phyloP scores from a whole-genome alignment of 2,113 vertebrate species.

The Hippocampus mohnikei region DNA sequence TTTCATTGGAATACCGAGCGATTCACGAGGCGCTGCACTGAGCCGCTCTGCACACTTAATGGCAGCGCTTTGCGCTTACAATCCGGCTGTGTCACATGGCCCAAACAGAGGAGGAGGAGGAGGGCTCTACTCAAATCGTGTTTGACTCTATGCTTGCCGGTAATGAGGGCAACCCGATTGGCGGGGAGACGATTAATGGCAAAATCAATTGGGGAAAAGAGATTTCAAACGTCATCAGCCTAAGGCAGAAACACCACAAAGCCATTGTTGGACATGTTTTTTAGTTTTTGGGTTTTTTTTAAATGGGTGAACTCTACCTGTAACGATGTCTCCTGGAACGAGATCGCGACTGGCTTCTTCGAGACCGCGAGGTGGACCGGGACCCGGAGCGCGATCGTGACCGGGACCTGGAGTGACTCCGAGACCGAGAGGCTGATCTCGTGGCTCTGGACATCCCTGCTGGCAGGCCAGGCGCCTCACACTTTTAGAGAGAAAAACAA shows the following conservation, averaged over 20 bases:
- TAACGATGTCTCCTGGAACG: constrained; percentile 88
- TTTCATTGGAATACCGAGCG: constrained; percentile 73
- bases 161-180: constrained; percentile 13
- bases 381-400: constrained; percentile 89
- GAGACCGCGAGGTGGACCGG: constrained; percentile 60
- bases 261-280: no score
- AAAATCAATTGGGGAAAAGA: neutral
- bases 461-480: constrained; percentile 47
- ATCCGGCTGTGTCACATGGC: constrained; percentile 75
- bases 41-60: constrained; percentile 66
- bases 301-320: constrained; percentile 69
- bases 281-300: no score
- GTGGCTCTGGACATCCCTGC: constrained; percentile 88
- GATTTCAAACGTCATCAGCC: neutral
- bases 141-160: constrained; percentile 46
- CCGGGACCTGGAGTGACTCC: constrained; percentile 82
- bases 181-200: neutral
- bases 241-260: neutral
- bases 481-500: constrained; percentile 47
- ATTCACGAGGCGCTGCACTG: constrained; percentile 43
- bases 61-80: constrained; percentile 46
- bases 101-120: constrained; percentile 39
- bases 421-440: constrained; percentile 89
- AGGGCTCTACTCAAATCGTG: constrained; percentile 53
- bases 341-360: constrained; percentile 77